Base-by-base conservation (phyloP, 2,888 invertebrate species). In the Pasiphila rectangulata region DNA sequence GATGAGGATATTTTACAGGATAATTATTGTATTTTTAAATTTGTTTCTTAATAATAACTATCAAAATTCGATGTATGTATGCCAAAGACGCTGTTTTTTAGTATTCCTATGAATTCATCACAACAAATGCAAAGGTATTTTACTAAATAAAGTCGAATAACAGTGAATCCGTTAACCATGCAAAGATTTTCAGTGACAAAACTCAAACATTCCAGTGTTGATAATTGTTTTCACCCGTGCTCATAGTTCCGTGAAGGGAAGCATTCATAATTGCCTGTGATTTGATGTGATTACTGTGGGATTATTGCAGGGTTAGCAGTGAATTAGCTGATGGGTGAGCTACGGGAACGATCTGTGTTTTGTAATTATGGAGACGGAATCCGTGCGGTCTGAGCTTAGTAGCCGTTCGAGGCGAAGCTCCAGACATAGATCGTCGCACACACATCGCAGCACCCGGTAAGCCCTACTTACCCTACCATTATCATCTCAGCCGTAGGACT, bases 381-480 rank as follows among this genome's bases (percentile, higher is more conserved):
- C 97, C 67, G 94, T 97, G 69, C 94, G 96, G 76, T 97, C 97
- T 44, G 97, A 97, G 87, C 92, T 96, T 72, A 97, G 96, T 85
- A 93, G 95, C 73, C 93, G 95, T 72, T 94, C 93, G 39, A 89
- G 93, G 77, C 90, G 93, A 52, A 93, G 93, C 59, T 90, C 93
- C 25, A 91, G 93, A 63, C 87, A 88, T 59, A 72, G 91, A 51
- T 90, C n/a, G n/a, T n/a, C 90, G 61, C 90, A 91, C 66, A 91
- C 92, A 19, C 92, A 93, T 65, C 83, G 94, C 49, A 93, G 93
- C 65, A 91, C 91, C 61, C 91, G 93, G 93, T 93, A 44, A 43
- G 63, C 21, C 36, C 35, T 38, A 29, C 16, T 6, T 30, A 16
- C 4, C 5, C 9, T 5, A 32, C 30, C 15, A 13, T 16, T 3